Conservation (phyloP, 2,113 vertebrate species). For the Rhinolophus ferrumequinum region DNA sequence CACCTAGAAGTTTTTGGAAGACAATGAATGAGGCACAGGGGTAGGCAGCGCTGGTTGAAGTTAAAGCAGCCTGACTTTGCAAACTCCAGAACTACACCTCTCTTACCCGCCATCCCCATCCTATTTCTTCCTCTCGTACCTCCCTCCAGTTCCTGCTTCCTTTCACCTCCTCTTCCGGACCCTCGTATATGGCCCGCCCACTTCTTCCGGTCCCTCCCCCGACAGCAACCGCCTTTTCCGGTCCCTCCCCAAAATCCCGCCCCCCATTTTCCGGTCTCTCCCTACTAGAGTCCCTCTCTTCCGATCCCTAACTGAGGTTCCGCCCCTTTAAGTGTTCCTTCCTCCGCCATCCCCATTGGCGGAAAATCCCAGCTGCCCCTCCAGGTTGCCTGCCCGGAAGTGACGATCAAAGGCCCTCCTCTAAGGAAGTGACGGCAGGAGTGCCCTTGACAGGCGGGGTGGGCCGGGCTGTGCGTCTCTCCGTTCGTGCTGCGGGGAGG, state of each 20-base stretch:
- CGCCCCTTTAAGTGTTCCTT: background rate
- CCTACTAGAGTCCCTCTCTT: background rate
- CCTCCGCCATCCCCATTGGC: background rate
- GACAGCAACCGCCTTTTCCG: background rate
- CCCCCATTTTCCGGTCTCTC: background rate
- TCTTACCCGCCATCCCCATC: too few relatives aligned
- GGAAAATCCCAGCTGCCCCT: background rate
- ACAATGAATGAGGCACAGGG: fast-evolving
- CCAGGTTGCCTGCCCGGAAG: background rate
- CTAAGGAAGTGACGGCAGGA: slow-evolving; percentile 62
- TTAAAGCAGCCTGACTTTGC: fast-evolving
- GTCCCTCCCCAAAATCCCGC: background rate
- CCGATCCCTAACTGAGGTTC: background rate
- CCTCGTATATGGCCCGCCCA: too few relatives aligned
- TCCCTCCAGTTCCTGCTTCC: background rate
- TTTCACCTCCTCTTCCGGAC: too few relatives aligned
- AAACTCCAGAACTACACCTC: background rate
- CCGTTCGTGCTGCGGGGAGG: slow-evolving; percentile 52
- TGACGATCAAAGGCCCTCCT: background rate
- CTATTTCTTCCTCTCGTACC: fast-evolving
- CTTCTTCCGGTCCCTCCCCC: background rate
- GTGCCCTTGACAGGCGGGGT: slow-evolving; percentile 73
- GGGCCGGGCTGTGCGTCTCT: background rate
- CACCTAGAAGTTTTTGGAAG: background rate
- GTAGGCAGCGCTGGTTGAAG: fast-evolving